Conservation (phyloP, 1,140 invertebrate genomes). For the Drosophila biarmipes region DNA sequence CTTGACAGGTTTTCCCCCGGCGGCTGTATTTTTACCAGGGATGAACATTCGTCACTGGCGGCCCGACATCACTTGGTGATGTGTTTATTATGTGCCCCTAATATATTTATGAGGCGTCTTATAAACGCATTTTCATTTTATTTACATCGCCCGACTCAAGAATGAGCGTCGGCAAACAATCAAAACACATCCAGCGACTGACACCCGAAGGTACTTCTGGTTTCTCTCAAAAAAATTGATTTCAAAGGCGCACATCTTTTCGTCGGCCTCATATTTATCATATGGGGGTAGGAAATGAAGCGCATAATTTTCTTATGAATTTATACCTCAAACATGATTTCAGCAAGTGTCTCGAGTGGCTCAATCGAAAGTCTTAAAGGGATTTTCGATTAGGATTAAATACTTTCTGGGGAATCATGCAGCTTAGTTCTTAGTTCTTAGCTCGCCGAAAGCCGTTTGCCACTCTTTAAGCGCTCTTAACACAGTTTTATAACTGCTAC, state of each 20-base stretch:
- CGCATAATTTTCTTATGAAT: conserved; percentile 66
- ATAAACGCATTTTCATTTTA: conserved; percentile 83
- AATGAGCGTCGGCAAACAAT: conserved; percentile 34
- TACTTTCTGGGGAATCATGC: conserved; percentile 2
- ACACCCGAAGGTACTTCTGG: conserved; percentile 70
- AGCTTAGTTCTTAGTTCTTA: neutral
- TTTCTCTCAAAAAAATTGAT: conserved; percentile 64
- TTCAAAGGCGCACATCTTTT: conserved; percentile 68
- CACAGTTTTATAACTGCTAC: conserved; percentile 10
- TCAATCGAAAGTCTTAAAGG: conserved; percentile 17
- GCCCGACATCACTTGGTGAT: conserved; percentile 67
- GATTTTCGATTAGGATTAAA: conserved; percentile 29
- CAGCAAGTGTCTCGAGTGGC: conserved; percentile 42
- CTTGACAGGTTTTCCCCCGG: conserved; percentile 62
- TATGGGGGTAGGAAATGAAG: conserved; percentile 48
- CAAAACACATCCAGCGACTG: conserved; percentile 21
- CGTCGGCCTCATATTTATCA: conserved; percentile 25
- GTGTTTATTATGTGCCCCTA: conserved; percentile 81
- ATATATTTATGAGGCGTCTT: conserved; percentile 83
- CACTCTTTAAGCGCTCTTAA: neutral
- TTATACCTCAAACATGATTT: conserved; percentile 48
- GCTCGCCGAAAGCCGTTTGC: neutral
- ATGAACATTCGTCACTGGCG: conserved; percentile 66
- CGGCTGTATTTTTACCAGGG: neutral
- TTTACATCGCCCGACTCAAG: conserved; percentile 61